These are phyloP conservation scores for Porites rus DNA, from an alignment of 92 coral and sea anemone genomes.

Conservation along the genomic window DNA sequence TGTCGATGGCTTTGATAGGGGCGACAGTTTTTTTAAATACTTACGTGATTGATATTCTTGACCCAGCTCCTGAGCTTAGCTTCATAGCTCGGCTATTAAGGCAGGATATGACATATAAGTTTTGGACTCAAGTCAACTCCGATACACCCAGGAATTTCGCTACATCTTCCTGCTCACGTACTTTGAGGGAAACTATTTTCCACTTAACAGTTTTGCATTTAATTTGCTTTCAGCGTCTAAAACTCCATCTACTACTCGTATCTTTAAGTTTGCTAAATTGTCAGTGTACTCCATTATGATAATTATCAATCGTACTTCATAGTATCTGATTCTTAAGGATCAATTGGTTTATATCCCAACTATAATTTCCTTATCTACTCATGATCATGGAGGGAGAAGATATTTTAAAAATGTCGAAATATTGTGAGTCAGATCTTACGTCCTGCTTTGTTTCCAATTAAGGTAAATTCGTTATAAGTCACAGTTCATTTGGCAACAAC, in stretches of 20 bases:
- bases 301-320: background rate
- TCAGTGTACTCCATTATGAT: background rate
- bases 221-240: background rate
- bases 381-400: background rate
- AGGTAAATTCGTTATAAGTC: slow-evolving; percentile 1
- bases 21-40: background rate
- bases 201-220: background rate
- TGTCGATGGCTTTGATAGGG: background rate
- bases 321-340: background rate
- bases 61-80: background rate
- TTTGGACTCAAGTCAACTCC: background rate
- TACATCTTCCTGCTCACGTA: background rate
- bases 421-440: background rate
- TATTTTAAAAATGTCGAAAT: background rate
- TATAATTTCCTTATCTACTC: background rate
- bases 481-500: slow-evolving; percentile 15
- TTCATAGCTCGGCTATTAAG: background rate
- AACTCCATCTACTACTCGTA: no score
- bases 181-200: background rate
- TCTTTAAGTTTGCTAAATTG: background rate
- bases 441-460: slow-evolving; percentile 12
- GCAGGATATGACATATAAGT: background rate
- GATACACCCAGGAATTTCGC: background rate
- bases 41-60: background rate
- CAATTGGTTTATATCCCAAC: background rate